These are phyloP conservation scores for Beris morrisii DNA, from an alignment of 2,888 invertebrate genomes.

Conservation along the genomic window DNA sequence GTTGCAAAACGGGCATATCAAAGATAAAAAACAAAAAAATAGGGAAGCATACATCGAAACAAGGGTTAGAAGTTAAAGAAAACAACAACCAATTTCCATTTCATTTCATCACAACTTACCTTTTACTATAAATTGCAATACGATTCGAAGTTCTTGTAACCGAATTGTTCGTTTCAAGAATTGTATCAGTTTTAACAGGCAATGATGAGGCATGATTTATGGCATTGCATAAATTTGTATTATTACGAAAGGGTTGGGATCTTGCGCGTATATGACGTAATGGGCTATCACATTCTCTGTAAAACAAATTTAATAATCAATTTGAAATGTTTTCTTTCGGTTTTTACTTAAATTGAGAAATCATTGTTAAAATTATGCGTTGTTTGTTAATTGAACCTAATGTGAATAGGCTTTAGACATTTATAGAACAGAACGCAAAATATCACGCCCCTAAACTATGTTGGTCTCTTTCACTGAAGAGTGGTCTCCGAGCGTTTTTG, in stretches of 20 bases:
- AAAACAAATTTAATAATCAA: constrained; percentile 11
- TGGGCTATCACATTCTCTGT: constrained; percentile 46
- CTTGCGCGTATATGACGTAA: constrained; percentile 55
- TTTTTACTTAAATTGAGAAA: too few relatives aligned
- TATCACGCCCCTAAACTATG: too few relatives aligned
- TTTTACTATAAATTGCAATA: constrained; percentile 55
- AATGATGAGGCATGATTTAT: constrained; percentile 41
- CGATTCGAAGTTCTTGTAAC: constrained; percentile 44
- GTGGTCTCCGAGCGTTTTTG: too few relatives aligned
- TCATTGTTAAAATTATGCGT: background rate
- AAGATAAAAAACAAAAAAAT: background rate
- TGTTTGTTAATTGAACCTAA: too few relatives aligned
- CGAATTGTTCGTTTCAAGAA: constrained; percentile 27
- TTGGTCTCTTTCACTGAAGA: too few relatives aligned
- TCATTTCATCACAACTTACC: constrained; percentile 49
- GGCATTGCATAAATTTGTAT: constrained; percentile 46
- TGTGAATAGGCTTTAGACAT: too few relatives aligned
- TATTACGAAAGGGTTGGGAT: constrained; percentile 56
- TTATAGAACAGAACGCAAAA: too few relatives aligned
- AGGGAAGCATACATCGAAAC: constrained; percentile 37
- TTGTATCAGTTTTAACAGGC: constrained; percentile 35
- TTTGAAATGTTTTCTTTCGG: too few relatives aligned
- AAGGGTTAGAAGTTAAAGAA: constrained; percentile 18
- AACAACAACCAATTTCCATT: background rate
- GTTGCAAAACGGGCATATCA: background rate